Evolutionary conservation across 1,140 invertebrate genomes (phyloP).

Genomic region (Platyscapa corneri): DNA sequence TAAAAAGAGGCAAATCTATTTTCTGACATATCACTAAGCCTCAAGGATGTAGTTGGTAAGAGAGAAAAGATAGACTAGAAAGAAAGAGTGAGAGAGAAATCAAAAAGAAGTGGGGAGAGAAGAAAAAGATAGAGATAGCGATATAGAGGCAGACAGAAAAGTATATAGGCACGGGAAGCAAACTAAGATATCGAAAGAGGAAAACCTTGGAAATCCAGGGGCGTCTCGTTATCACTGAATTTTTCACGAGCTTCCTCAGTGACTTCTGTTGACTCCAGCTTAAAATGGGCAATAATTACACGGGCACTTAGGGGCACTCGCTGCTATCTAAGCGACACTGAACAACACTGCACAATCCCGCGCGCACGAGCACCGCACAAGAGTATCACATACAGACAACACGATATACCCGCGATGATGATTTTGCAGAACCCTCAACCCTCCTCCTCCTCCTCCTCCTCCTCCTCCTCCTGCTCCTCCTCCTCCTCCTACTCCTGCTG

Average conservation of each 20-base stretch:
- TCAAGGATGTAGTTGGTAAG: slow-evolving; percentile 37
- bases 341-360: slow-evolving; percentile 5
- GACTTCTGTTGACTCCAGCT: neutral
- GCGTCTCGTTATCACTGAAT: neutral
- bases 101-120: neutral
- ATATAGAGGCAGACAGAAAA: neutral
- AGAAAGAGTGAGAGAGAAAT: neutral
- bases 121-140: neutral
- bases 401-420: slow-evolving; percentile 29
- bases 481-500: too few relatives aligned
- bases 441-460: neutral
- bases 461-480: neutral
- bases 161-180: neutral
- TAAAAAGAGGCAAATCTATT: slow-evolving; percentile 37
- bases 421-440: slow-evolving; percentile 20
- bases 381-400: slow-evolving; percentile 11
- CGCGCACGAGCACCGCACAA: slow-evolving; percentile 4
- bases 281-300: neutral
- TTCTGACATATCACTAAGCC: slow-evolving; percentile 38
- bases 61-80: neutral
- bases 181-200: neutral
- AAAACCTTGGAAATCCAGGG: slow-evolving; percentile 6
- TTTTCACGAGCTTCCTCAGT: neutral
- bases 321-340: neutral
- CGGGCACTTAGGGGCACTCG: neutral